Conservation (phyloP, 2,888 invertebrate genomes). For the Stenurella melanura region DNA sequence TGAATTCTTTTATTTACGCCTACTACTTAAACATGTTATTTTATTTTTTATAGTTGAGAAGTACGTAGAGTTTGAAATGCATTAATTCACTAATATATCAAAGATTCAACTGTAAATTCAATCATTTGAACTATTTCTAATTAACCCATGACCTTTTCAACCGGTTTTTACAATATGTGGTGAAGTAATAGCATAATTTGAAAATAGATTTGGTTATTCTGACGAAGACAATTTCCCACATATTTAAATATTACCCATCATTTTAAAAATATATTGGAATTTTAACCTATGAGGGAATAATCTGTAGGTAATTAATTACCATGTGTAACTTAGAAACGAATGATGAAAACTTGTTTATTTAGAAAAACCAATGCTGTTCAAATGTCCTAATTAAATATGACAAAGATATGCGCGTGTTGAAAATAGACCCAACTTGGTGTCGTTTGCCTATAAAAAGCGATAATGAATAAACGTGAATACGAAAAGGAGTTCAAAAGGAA, state of each 20-base stretch:
- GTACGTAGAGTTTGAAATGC: no score
- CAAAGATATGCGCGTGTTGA: neutral
- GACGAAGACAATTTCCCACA: neutral
- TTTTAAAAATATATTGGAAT: neutral
- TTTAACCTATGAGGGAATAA: neutral
- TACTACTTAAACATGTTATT: no score
- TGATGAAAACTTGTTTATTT: neutral
- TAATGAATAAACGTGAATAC: no score
- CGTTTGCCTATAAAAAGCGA: no score
- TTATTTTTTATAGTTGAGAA: no score
- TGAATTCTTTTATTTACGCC: no score
- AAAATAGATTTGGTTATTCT: neutral
- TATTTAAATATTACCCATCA: neutral
- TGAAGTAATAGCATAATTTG: neutral
- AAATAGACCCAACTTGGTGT: no score
- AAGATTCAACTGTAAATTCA: neutral
- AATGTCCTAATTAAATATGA: neutral
- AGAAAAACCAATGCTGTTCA: neutral
- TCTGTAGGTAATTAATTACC: neutral
- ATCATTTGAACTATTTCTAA: neutral
- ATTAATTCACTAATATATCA: no score
- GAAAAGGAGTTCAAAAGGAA: no score
- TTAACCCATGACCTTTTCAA: neutral
- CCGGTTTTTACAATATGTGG: neutral
- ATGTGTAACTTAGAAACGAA: neutral